These are phyloP conservation scores for Aplocera efformata DNA, from an alignment of 2,888 invertebrate species.

Conservation along the genomic window DNA sequence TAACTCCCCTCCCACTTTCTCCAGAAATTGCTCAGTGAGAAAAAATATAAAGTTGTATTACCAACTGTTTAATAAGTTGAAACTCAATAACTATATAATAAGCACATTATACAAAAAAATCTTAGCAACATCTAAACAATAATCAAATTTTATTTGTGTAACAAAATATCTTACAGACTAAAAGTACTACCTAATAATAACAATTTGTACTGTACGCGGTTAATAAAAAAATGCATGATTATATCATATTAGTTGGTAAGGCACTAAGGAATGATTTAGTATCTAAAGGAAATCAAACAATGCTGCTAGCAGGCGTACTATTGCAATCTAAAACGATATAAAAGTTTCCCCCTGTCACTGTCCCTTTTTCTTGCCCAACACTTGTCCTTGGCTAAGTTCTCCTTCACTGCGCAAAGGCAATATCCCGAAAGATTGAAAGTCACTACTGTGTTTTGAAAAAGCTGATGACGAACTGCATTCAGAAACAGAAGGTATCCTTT, in stretches of 20 bases:
- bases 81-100: slow-evolving; percentile 31
- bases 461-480: slow-evolving; percentile 55
- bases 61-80: slow-evolving; percentile 46
- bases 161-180: background rate
- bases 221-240: slow-evolving; percentile 1
- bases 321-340: too few species aligned
- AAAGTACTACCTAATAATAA: background rate
- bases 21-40: too few species aligned
- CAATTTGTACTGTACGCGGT: background rate
- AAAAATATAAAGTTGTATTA: slow-evolving; percentile 9
- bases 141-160: slow-evolving; percentile 3
- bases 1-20: too few species aligned
- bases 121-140: slow-evolving; percentile 4
- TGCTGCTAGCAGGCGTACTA: too few species aligned
- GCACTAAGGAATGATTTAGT: slow-evolving; percentile 37
- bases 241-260: slow-evolving; percentile 26
- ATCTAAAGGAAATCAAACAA: too few species aligned
- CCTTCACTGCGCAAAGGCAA: slow-evolving; percentile 64
- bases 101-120: slow-evolving; percentile 32
- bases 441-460: slow-evolving; percentile 47
- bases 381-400: slow-evolving; percentile 52
- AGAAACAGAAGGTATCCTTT: slow-evolving; percentile 42
- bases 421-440: slow-evolving; percentile 45
- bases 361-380: slow-evolving; percentile 30
- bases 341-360: slow-evolving; percentile 59